Evolutionary conservation across 1,140 invertebrate species (phyloP), one percentile per base, ranked within the genome.

Genomic region (Pseudoatta argentina): DNA sequence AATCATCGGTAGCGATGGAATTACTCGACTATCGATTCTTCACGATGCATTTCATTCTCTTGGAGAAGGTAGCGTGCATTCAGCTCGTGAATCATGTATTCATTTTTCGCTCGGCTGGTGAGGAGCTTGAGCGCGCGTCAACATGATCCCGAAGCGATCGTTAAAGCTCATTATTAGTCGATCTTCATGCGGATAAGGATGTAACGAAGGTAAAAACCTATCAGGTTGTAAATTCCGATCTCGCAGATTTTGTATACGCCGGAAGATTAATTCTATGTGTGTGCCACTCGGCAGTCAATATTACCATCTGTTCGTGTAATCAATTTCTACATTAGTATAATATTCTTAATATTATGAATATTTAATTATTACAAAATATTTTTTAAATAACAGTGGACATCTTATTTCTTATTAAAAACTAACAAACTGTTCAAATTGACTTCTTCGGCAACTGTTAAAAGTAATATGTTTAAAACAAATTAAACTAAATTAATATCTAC

Each of bases 91-190:
- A 93, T 93, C 92, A 93, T 89, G 89, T 91, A 91, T 91, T 93
- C 91, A 92, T 94, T 94, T 94, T 93, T 94, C 91, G 91, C 88
- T 87, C 61, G 88, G 76, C 85, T 87, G 79, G 71, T 59, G 85
- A 90, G 89, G 82, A 88, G 69, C 87, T 81, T 55, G 81, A 18
- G 21, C 83, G 88, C 87, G 91, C 92, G 91, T 94, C 92, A 93
- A 93, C 93, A 88, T 86, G 82, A 91, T 91, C 85, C 89, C 79
- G 87, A 72, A 89, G 72, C 88, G 91, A 93, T 94, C 92, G 92
- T 94, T 94, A 92, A 92, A 91, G 90, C 89, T 94, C 92, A 93
- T 94, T 94, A 93, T 92, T 86, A 88, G 88, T 90, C 91, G 89
- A 91, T 93, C 92, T 91, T 91, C 73, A 48, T 82, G n/a, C 67